Conservation (phyloP, 2,888 invertebrate species). For the Electrophaes corylata region DNA sequence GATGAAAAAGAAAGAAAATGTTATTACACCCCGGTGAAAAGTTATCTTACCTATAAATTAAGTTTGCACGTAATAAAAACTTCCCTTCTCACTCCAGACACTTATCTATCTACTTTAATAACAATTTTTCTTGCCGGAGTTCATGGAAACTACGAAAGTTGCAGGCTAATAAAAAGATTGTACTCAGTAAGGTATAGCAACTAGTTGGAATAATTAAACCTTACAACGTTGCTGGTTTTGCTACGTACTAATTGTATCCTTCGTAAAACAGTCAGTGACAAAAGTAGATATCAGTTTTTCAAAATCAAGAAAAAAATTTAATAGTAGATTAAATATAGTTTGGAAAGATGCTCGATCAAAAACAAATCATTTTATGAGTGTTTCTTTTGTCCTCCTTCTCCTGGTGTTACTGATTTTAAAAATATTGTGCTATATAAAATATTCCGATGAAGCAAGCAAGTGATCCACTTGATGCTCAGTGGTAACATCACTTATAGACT, state of each 20-base stretch:
- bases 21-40: slow-evolving; percentile 34
- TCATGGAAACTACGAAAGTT: slow-evolving; percentile 30
- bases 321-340: too few species aligned
- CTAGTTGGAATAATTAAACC: slow-evolving; percentile 22
- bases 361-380: too few species aligned
- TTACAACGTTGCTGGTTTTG: slow-evolving; percentile 10
- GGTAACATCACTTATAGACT: too few species aligned
- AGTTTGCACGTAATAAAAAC: slow-evolving; percentile 38
- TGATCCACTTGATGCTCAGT: too few species aligned
- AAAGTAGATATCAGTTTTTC: too few species aligned
- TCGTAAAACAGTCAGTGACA: too few species aligned
- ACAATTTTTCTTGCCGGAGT: slow-evolving; percentile 25
- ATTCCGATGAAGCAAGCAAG: too few species aligned
- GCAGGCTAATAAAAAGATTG: slow-evolving; percentile 20
- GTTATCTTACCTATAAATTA: slow-evolving; percentile 36
- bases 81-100: slow-evolving; percentile 30
- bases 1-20: slow-evolving; percentile 26
- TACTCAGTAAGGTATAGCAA: slow-evolving; percentile 18
- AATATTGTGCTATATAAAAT: too few species aligned
- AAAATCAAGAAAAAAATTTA: too few species aligned
- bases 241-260: background rate
- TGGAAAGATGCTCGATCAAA: too few species aligned
- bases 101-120: slow-evolving; percentile 33
- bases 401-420: too few species aligned
- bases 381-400: too few species aligned